Percentiles rank a stretch among this genome's conserved stretches.
phyloP scores from a whole-genome alignment of 2,888 invertebrate species.

The Eupithecia vulgata region DNA sequence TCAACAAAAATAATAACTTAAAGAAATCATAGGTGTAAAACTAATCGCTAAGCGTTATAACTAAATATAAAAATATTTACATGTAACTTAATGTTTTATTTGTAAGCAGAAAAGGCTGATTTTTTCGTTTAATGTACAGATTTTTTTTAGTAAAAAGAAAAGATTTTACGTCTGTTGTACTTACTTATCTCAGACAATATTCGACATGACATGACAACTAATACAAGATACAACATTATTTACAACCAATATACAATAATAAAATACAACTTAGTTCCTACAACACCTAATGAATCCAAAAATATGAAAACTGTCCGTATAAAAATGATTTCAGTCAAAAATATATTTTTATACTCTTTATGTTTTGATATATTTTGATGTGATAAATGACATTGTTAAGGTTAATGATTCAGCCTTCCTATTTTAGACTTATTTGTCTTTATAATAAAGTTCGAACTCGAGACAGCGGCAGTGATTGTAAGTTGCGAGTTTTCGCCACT shows the following conservation, averaged over 20 bases:
- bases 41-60: constrained; percentile 70
- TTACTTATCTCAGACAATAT: not conserved
- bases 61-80: constrained; percentile 56
- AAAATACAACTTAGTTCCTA: constrained; percentile 46
- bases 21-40: constrained; percentile 55
- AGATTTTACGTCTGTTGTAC: not conserved
- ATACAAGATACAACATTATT: constrained; percentile 73
- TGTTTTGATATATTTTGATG: not conserved
- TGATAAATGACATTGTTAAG: not conserved
- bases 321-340: constrained; percentile 28
- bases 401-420: constrained; percentile 52
- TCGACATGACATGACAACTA: constrained; percentile 37
- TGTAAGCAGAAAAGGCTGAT: constrained; percentile 26
- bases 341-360: not conserved
- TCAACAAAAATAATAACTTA: constrained; percentile 69
- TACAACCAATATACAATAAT: constrained; percentile 80
- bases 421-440: constrained; percentile 52
- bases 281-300: constrained; percentile 43
- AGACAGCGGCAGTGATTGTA: constrained; percentile 69
- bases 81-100: constrained; percentile 30
- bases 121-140: constrained; percentile 2
- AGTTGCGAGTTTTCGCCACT: constrained; percentile 55
- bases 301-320: constrained; percentile 19
- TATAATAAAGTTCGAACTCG: constrained; percentile 56
- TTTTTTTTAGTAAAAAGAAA: not conserved